A percentile compares a stretch with the other conserved stretches of the same genome.
Evolutionary conservation across 2,113 vertebrate genomes (phyloP).

Genomic region (Herpetotheres cachinnans): DNA sequence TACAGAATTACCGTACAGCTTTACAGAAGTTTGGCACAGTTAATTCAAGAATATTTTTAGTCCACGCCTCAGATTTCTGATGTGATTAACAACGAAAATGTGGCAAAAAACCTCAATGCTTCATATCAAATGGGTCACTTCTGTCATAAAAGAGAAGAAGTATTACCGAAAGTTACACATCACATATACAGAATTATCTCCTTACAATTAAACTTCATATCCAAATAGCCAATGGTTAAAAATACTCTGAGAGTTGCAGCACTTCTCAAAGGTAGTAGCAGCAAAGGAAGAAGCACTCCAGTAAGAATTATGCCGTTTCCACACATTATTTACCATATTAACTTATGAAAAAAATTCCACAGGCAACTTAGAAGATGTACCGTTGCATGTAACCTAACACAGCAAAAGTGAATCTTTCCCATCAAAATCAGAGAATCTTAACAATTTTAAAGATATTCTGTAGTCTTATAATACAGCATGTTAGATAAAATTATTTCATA

Average conservation of each 20-base stretch:
- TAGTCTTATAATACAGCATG: slow-evolving; percentile 42
- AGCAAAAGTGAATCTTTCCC: slow-evolving; percentile 10
- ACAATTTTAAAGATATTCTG: slow-evolving; percentile 3
- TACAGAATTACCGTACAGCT: not conserved
- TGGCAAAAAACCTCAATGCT: not conserved
- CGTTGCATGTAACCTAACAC: not conserved
- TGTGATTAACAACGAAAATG: not conserved
- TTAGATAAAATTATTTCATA: slow-evolving; percentile 50
- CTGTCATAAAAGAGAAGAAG: not conserved
- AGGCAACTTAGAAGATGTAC: not conserved
- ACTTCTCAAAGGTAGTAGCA: not conserved
- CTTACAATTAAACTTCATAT: not conserved
- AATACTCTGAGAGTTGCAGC: not conserved
- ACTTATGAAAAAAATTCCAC: not conserved
- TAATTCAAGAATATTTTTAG: not conserved
- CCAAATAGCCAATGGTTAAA: not conserved
- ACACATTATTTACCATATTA: not conserved
- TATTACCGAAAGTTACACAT: not conserved
- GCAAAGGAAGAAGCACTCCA: not conserved
- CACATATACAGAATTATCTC: not conserved
- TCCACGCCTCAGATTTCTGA: not conserved
- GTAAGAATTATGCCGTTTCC: not conserved
- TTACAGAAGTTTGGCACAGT: not conserved
- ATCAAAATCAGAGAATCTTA: not conserved
- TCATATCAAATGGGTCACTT: not conserved